Conservation (phyloP, 2,797 vertebrate species). For the Emydoidea blandingii region DNA sequence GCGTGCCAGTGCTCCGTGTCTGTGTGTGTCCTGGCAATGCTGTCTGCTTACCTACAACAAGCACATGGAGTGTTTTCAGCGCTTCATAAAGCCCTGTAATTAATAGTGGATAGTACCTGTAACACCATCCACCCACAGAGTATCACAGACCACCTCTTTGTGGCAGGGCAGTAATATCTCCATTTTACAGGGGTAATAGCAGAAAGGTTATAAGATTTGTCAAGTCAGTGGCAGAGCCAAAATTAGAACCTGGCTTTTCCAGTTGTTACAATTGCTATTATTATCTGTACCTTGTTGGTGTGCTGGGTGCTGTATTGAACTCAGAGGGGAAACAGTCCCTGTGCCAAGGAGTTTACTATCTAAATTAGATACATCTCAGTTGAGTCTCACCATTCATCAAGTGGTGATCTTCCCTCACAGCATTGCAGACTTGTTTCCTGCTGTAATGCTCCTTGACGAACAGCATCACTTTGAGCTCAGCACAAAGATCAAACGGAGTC, state of each 20-base stretch:
- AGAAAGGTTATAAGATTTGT: neutral
- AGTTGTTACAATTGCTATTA: neutral
- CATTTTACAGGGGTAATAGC: neutral
- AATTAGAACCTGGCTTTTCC: neutral
- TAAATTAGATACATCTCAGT: neutral
- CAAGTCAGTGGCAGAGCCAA: neutral
- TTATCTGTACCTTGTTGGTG: neutral
- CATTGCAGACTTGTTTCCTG: neutral
- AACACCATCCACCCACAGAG: constrained; percentile 66
- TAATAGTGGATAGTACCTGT: constrained; percentile 63
- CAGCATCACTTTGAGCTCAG: neutral
- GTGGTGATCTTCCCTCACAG: neutral
- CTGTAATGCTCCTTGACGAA: neutral
- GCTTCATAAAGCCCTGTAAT: constrained; percentile 69
- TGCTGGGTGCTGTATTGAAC: neutral
- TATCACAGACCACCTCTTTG: constrained; percentile 47
- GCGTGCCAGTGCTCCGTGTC: neutral
- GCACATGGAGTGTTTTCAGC: constrained; percentile 53
- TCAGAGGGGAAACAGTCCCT: neutral
- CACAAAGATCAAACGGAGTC: neutral
- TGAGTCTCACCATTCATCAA: neutral
- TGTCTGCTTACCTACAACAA: constrained; percentile 66
- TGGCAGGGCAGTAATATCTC: neutral
- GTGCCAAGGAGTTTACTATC: constrained; percentile 4
- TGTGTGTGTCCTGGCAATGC: constrained; percentile 27